Conservation (phyloP, 2,888 invertebrate species). For the Polyommatus iphigenia region DNA sequence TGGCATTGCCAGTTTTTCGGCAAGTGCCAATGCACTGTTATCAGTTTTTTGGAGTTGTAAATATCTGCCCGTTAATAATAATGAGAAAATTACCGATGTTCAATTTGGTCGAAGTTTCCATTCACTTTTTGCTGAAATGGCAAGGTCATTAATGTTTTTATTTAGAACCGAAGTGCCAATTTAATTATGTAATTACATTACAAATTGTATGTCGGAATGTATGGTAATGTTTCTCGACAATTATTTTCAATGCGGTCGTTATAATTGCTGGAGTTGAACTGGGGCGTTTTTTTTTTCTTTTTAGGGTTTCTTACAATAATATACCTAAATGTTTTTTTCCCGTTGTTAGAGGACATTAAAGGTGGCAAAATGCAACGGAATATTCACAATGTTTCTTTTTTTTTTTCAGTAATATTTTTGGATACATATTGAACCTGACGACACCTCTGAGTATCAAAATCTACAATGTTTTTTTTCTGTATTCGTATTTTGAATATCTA, state of each 20-base stretch:
- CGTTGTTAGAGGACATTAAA: too few species aligned
- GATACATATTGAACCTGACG: too few species aligned
- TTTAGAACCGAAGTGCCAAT: slow-evolving; percentile 18
- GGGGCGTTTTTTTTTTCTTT: neutral
- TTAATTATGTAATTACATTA: slow-evolving; percentile 18
- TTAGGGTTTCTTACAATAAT: too few species aligned
- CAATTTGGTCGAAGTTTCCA: slow-evolving; percentile 6
- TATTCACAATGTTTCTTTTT: too few species aligned
- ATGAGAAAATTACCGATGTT: slow-evolving; percentile 1
- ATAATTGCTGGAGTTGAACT: neutral
- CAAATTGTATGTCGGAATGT: neutral
- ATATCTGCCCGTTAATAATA: slow-evolving; percentile 7
- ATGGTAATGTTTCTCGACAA: neutral
- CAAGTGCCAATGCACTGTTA: neutral
- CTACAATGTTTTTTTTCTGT: too few species aligned
- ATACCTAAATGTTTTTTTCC: too few species aligned
- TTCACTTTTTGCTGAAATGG: slow-evolving; percentile 15
- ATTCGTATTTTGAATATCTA: too few species aligned
- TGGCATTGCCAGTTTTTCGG: neutral
- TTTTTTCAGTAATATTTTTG: too few species aligned
- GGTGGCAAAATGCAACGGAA: too few species aligned
- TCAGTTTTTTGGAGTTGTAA: neutral
- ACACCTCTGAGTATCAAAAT: too few species aligned
- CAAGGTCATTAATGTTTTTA: slow-evolving; percentile 21
- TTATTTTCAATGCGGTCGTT: neutral